Evolutionary conservation across 2,797 vertebrate species (phyloP), one percentile per base, ranked within the genome.

Genomic region (Gymnoscopelus braueri): DNA sequence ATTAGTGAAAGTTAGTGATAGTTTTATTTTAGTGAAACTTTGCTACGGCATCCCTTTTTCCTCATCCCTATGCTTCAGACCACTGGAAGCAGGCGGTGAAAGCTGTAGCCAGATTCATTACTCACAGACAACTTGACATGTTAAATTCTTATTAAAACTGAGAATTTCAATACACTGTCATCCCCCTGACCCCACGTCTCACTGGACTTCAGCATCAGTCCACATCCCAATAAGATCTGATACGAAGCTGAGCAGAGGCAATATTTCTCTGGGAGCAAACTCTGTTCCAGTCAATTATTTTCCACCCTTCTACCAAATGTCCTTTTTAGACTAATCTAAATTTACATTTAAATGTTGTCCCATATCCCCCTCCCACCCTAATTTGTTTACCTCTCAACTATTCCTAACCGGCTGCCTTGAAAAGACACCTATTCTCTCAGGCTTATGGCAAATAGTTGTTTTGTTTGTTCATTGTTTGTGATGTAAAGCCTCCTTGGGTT

Each of bases 291-390:
- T 81, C 63, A 51, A 78, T 80, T 82, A 78, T 67, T 81, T 59
- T 35, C 24, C 65, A 9, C 60, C 73, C 39, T 68, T 67, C 79
- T 83, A 80, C 83, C 78, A 13, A 75, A 78, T 69, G 72, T 62
- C 32, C 62, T 58, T 57, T 55, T 35, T 63, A 47, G 60, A 63
- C 29, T 64, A 75, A 44, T 51, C 24, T 59, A 44, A 78, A 83
- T 85, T 79, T 81, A 69, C 84, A 80, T 81, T 83, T 79, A 74
- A 80, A 86, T 81, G 71, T 59, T 71, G 44, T 63, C 51, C 1
- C 71, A 82, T 75, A 76, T 74, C 75, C 7, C 9, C 39, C 39
- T 2, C 39, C 7, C 69, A 6, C 5, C 51, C 52, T 51, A 74
- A 35, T 70, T 67, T 72, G 66, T 61, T 64, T 65, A 35, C 75